Base-by-base conservation (phyloP, 1,140 invertebrate species). In the Sycophaga agraensis region DNA sequence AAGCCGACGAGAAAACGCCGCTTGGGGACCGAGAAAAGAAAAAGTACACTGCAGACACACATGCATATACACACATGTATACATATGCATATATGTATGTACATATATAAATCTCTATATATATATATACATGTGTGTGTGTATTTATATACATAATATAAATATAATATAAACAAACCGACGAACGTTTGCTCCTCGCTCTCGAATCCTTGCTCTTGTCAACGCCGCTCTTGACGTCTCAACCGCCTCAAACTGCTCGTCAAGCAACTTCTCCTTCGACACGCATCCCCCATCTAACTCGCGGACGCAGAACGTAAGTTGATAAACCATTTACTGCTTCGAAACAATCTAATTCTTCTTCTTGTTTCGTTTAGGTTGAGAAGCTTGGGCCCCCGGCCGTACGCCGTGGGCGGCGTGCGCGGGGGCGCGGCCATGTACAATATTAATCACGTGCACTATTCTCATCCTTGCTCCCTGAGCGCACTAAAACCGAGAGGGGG, bases 161-260 rank as follows among this genome's bases (percentile, higher is more conserved):
- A n/a, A n/a, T n/a, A n/a, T n/a, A n/a, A n/a, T n/a, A 56, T 3
- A 19, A 50, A 54, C 0, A 43, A 53, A 45, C n/a, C 40, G 58
- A 53, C 58, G 34, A 51, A 28, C 48, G 37, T 48, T 63, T 55
- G 56, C 65, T 68, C 67, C 70, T 71, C 66, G 70, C 71, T 73
- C 70, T 58, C 49, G 55, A 64, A 69, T 66, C 68, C 71, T 71
- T 70, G 68, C 70, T 73, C 70, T 73, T 69, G 70, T 70, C 67
- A 69, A 66, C 68, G 28, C 28, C 63, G 68, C 28, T 67, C 66
- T 65, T 37, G 40, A 63, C 62, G 62, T 42, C 56, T 45, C 55
- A 53, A 40, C 54, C 56, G 62, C 46, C 42, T 43, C 62, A 16
- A 39, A 26, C 51, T 51, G 42, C 35, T 54, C 45, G 51, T 26